phyloP scores from a whole-genome alignment of 2,113 vertebrate species.

The Orthonyx spaldingii region DNA sequence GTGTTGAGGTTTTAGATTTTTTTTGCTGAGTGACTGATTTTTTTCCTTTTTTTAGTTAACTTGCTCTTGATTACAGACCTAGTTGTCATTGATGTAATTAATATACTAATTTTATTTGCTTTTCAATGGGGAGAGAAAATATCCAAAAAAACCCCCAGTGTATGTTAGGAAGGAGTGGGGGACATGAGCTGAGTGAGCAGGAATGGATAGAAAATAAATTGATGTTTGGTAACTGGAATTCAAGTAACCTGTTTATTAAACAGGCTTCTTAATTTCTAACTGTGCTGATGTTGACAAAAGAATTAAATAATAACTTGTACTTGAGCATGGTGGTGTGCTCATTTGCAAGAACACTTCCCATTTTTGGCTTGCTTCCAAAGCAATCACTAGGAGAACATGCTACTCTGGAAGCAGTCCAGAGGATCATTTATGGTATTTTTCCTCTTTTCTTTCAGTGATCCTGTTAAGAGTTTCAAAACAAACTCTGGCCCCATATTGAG shows the following conservation, averaged over 20 bases:
- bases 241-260: constrained; percentile 74
- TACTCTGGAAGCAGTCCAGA: constrained; percentile 72
- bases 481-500: constrained; percentile 68
- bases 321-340: constrained; percentile 66
- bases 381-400: constrained; percentile 70
- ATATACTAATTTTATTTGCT: background rate
- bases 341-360: constrained; percentile 68
- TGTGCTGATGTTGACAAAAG: constrained; percentile 72
- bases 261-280: constrained; percentile 78
- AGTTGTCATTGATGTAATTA: background rate
- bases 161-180: background rate
- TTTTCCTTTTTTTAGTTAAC: background rate
- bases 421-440: constrained; percentile 69
- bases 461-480: constrained; percentile 79
- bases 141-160: background rate
- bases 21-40: background rate
- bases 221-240: constrained; percentile 63
- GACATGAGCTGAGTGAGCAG: background rate
- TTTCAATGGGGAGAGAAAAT: background rate
- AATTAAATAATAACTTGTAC: constrained; percentile 79
- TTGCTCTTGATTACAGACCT: background rate
- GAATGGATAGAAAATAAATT: background rate
- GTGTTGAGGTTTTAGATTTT: background rate
- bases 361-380: constrained; percentile 75
- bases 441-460: constrained; percentile 72